Conservation (phyloP, 2,888 invertebrate species). For the Philereme transversata region DNA sequence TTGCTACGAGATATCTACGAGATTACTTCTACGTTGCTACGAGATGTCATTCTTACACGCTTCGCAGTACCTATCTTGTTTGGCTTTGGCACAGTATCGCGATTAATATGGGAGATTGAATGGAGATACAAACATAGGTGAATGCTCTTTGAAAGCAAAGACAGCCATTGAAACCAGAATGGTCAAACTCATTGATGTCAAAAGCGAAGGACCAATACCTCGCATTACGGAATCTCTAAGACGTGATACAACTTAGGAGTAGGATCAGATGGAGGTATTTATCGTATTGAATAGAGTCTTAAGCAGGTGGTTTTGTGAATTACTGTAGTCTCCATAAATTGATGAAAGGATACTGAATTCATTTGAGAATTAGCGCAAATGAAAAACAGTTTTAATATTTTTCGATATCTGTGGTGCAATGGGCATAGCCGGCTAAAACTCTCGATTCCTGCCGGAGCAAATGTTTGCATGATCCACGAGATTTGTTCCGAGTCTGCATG, state of each 20-base stretch:
- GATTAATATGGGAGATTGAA: too few relatives aligned
- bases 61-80: neutral
- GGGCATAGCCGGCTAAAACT: too few relatives aligned
- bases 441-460: too few relatives aligned
- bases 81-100: neutral
- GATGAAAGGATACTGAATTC: too few relatives aligned
- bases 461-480: too few relatives aligned
- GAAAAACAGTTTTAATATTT: too few relatives aligned
- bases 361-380: too few relatives aligned
- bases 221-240: constrained; percentile 10
- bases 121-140: neutral
- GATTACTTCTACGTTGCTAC: constrained; percentile 5
- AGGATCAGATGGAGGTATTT: neutral
- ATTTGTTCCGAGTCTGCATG: too few relatives aligned
- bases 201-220: constrained; percentile 10
- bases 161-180: constrained; percentile 3
- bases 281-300: too few relatives aligned
- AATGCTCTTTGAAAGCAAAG: constrained; percentile 8
- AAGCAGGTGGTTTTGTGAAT: too few relatives aligned
- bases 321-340: too few relatives aligned
- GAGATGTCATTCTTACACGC: neutral
- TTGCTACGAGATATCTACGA: neutral
- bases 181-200: constrained; percentile 11
- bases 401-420: too few relatives aligned
- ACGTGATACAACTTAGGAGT: neutral